Evolutionary conservation across 2,888 invertebrate species (phyloP), one percentile per base, ranked within the genome.

Genomic region (Nebria brevicollis): DNA sequence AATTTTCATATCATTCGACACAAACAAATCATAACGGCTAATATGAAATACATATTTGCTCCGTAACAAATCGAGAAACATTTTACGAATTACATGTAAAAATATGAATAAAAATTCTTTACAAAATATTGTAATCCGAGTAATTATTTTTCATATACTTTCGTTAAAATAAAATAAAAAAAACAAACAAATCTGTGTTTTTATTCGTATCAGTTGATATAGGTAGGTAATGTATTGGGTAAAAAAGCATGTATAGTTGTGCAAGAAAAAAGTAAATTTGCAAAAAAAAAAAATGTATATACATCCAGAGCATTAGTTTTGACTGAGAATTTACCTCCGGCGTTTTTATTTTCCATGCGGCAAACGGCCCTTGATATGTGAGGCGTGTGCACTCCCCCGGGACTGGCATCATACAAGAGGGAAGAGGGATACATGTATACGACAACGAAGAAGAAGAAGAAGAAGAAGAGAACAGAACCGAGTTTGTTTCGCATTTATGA

Each of bases 401-500:
- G 70, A 70, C 54, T 8, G 13, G 7, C 54, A 54, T 54, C 54
- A 54, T 54, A 8, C 13, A 11, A 54, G 54, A 54, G 54, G 54
- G 8, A 54, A 54, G 54, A 54, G 54, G 4, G 54, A 54, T 13
- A 54, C 4, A 54, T 13, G 2, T 8, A 54, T 54, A 54, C 54
- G 54, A 13, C 43, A 1, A 43, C 43, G 43, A 6, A 0, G 43
- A 10, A 0, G 10, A 10, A 8, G 43, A 54, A 1, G 54, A 54
- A 13, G 8, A 8, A 54, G 54, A 13, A 54, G 54, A 54, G 54
- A 13, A 54, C 13, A 54, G 8, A 54, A 2, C 65, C 74, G 66
- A 79, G 78, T 74, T 79, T 79, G 78, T 79, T 79, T 79, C 74
- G 78, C 74, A 79, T 79, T 79, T 79, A 79, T 79, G 78, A 79